Evolutionary conservation across 2,888 invertebrate species (phyloP), one percentile per base, ranked within the genome.

Genomic region (Ethmia dodecea): DNA sequence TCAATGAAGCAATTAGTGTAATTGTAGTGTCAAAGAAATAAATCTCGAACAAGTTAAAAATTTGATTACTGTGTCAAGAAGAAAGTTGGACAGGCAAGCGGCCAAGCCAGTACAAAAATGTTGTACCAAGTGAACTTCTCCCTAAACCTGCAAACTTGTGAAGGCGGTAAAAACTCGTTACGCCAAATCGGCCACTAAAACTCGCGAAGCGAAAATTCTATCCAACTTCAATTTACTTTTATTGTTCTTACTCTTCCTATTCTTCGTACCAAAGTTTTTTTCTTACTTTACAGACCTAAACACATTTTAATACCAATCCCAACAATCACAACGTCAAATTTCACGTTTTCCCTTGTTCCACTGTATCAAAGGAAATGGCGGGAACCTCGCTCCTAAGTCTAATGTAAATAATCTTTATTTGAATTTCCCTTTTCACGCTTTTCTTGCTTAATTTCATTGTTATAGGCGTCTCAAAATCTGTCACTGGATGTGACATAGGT

Each of bases 161-260:
- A 76, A 75, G 69, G 75, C 76, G 74, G 80, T 81, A 83, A 80
- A 80, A 83, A 83, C 81, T 83, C 79, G 80, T 83, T 81, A 79
- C 77, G 71, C 65, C 66, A 79, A 83, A 81, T 81, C 79, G 81
- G 62, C 79, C 76, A 77, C 80, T 81, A 81, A 83, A 83, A 80
- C 78, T 79, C 74, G 70, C 73, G 75, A 80, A 80, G 83, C 79
- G 80, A 79, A 79, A 81, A 81, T 83, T 83, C 80, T 81, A 83
- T 83, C 78, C 73, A 70, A 78, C 68, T 83, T 83, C 81, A 81
- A 83, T 83, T 83, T 81, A 79, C 79, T 81, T 83, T 83, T 81
- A 81, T 79, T 83, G 81, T 81, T 78, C 68, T 70, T 76, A 66
- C 68, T 70, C 68, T 71, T 77, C 72, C 68, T 70, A 73, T 76